Conservation (phyloP, 35 echinoderm and acorn worm genomes). For the Holothuria glaberrima region DNA sequence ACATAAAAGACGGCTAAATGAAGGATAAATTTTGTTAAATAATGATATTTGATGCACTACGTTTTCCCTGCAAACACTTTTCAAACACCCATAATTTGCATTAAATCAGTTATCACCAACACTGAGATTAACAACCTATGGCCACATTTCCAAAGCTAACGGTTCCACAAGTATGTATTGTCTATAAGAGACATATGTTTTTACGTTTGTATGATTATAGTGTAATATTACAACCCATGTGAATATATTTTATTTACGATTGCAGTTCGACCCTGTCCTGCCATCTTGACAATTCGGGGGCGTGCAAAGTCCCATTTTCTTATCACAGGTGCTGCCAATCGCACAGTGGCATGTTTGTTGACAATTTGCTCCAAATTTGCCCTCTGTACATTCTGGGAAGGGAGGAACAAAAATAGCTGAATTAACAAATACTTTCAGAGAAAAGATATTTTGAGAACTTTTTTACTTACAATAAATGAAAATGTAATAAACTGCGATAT, state of each 20-base stretch:
- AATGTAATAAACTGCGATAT: too few species aligned
- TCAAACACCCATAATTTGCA: background rate
- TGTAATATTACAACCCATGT: too few species aligned
- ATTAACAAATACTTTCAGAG: too few species aligned
- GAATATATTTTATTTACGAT: too few species aligned
- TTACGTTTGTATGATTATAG: too few species aligned
- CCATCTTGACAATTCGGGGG: background rate
- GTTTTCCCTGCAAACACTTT: background rate
- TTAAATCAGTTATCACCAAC: background rate
- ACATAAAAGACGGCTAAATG: too few species aligned
- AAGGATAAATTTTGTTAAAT: too few species aligned
- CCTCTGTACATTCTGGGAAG: constrained; percentile 1
- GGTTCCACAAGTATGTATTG: background rate
- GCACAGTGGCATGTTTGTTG: constrained; percentile 27
- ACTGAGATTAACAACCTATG: background rate
- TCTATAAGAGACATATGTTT: too few species aligned
- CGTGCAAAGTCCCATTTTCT: background rate
- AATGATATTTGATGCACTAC: too few species aligned
- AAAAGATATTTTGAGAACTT: too few species aligned
- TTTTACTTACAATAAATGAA: too few species aligned
- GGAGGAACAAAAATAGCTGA: too few species aligned
- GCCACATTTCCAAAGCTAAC: background rate
- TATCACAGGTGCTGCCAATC: background rate
- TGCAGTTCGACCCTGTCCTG: constrained; percentile 11
- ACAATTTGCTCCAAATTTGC: constrained; percentile 10